These are phyloP conservation scores for Muraenolepis orangiensis DNA, from an alignment of 2,797 vertebrate genomes.

Conservation along the genomic window DNA sequence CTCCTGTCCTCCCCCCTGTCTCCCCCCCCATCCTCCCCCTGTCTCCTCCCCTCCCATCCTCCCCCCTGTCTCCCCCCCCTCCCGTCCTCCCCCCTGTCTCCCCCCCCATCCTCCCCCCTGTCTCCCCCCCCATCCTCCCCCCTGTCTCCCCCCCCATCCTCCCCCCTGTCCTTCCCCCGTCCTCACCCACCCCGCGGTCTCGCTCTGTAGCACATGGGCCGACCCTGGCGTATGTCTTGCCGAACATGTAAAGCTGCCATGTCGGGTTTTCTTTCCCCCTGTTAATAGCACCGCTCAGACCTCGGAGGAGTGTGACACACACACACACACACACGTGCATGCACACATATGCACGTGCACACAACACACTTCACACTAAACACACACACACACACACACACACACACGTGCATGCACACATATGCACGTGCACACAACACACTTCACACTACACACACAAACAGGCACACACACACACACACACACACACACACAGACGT, in stretches of 20 bases:
- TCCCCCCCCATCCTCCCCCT: too few relatives aligned
- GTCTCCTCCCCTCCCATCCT: too few relatives aligned
- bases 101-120: too few relatives aligned
- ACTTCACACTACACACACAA: background rate
- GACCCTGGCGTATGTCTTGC: conserved; percentile 42
- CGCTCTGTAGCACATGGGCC: conserved; percentile 26
- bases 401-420: background rate
- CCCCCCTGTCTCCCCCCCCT: too few relatives aligned
- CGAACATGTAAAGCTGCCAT: background rate
- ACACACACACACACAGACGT: background rate
- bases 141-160: too few relatives aligned
- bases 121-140: too few relatives aligned
- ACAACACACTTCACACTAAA: background rate
- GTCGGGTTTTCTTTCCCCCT: background rate
- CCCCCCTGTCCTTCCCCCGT: too few relatives aligned
- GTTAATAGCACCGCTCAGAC: background rate
- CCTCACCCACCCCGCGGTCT: too few relatives aligned
- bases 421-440: background rate
- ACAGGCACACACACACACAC: background rate
- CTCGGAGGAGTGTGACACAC: conserved; percentile 14
- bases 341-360: background rate
- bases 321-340: conserved; percentile 8
- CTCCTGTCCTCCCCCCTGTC: too few relatives aligned
- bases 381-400: conserved; percentile 13
- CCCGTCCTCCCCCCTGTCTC: background rate